Percentiles rank a stretch among this genome's conserved stretches.
Conservation (phyloP, 2,888 invertebrate species). For the Adelphocoris suturalis region DNA sequence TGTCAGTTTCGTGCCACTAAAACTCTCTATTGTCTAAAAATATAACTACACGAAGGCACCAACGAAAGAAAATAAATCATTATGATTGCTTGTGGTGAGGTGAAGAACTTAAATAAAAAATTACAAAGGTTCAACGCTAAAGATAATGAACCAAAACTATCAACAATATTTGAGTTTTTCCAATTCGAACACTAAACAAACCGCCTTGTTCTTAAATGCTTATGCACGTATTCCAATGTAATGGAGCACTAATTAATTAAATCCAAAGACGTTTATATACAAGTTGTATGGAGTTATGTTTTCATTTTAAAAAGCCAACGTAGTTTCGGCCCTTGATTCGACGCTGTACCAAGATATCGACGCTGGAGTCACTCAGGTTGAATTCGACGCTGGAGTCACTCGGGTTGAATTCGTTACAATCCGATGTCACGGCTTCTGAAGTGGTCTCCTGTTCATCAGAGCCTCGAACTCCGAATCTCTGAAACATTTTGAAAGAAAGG, state of each 20-base stretch:
- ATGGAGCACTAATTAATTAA: slow-evolving; percentile 8
- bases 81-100: too few relatives aligned
- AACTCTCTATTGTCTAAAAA: too few relatives aligned
- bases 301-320: slow-evolving; percentile 21
- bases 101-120: too few relatives aligned
- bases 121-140: too few relatives aligned
- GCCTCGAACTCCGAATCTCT: slow-evolving; percentile 64
- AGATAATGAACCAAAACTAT: too few relatives aligned
- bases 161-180: too few relatives aligned
- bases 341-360: neutral
- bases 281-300: neutral
- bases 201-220: too few relatives aligned
- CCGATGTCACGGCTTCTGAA: slow-evolving; percentile 36
- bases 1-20: too few relatives aligned
- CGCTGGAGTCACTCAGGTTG: neutral
- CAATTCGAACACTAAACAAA: too few relatives aligned
- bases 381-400: neutral
- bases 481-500: neutral
- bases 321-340: slow-evolving; percentile 12
- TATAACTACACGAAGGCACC: too few relatives aligned
- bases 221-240: neutral
- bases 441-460: slow-evolving; percentile 53
- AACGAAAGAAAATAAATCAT: too few relatives aligned
- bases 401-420: neutral
- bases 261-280: slow-evolving; percentile 26